A percentile compares a stretch with the other conserved stretches of the same genome.
These are phyloP conservation scores for Zaprionus ornatus DNA, from an alignment of 1,140 invertebrate genomes.

Conservation along the genomic window DNA sequence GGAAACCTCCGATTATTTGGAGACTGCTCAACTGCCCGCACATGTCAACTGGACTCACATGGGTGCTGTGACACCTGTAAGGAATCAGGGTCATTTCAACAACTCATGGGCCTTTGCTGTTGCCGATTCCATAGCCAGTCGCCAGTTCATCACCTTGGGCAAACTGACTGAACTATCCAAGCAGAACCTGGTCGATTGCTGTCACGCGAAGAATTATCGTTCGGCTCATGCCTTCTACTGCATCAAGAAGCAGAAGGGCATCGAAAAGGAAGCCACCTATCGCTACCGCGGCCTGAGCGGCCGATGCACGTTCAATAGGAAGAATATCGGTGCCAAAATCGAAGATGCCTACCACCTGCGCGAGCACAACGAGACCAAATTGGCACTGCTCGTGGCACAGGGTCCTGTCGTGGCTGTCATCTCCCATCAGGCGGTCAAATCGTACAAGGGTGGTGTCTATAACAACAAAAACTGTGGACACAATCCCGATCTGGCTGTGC, in stretches of 20 bases:
- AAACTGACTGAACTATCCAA: slow-evolving; percentile 11
- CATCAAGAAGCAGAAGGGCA: neutral
- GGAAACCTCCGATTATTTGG: neutral
- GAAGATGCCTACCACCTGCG: neutral
- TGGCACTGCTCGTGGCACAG: neutral
- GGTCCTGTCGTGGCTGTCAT: slow-evolving; percentile 29
- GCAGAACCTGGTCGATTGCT: slow-evolving; percentile 31
- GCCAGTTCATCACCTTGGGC: slow-evolving; percentile 1
- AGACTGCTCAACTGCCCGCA: neutral
- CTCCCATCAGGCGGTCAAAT: neutral
- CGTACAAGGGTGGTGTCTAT: slow-evolving; percentile 13
- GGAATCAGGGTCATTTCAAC: slow-evolving; percentile 15
- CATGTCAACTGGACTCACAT: slow-evolving; percentile 24
- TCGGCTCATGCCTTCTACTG: neutral
- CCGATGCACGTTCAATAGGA: neutral
- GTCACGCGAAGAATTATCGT: neutral
- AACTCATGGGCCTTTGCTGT: slow-evolving; percentile 38
- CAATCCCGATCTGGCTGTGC: slow-evolving; percentile 3
- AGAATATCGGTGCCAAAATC: neutral
- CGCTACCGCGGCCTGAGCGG: slow-evolving; percentile 11
- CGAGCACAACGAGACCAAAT: neutral
- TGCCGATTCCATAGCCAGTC: slow-evolving; percentile 22
- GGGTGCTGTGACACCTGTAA: slow-evolving; percentile 17
- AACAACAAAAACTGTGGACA: neutral
- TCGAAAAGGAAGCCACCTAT: slow-evolving; percentile 18